Base-by-base conservation (phyloP, 2,888 invertebrate species). In the Miltochrista miniata region DNA sequence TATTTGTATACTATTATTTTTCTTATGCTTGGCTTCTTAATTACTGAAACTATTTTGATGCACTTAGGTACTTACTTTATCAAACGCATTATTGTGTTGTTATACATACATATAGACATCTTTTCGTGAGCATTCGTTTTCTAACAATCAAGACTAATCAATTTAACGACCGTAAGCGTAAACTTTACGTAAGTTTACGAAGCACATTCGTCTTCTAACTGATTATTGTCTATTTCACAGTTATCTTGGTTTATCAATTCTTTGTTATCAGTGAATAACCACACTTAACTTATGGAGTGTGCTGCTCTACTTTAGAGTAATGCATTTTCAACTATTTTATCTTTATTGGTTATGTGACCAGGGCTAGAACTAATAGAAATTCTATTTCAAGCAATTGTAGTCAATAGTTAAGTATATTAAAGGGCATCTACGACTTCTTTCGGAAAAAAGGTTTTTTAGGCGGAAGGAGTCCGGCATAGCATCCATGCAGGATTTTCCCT, bases 241-340 rank as follows among this genome's bases (percentile, higher is more conserved):
- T 54, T 67, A 65, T 67, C 63, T 47, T 42, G 44, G 45, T 36
- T 36, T 31, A 24, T 11, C n/a, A 52, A 62, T 48, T 41, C 38
- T 35, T 41, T 36, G 39, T 67, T 67, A 65, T 67, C 63, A 54
- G 54, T 31, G 14, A 31, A 48, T 38, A 47, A 33, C 35, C 46
- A 35, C 39, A 49, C 48, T 54, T 37, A 33, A 48, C 48, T 52
- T 43, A 24, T 5, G 46, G 51, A 38, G 44, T 40, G 41, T 46
- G 43, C 41, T 54, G 56, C 30, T 54, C 54, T 54, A 64, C 50
- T 66, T 66, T 54, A 51, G 42, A 61, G 43, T 45, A 44, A 48
- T 44, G 39, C 41, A 15, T 40, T 48, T 54, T 42, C n/a, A 43
- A 46, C 39, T 36, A 15, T 31, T 33, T 43, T 46, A 46, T 46